A percentile compares a stretch with the other conserved stretches of the same genome.
phyloP scores from a whole-genome alignment of 2,113 vertebrate species.

The Chamaea fasciata region DNA sequence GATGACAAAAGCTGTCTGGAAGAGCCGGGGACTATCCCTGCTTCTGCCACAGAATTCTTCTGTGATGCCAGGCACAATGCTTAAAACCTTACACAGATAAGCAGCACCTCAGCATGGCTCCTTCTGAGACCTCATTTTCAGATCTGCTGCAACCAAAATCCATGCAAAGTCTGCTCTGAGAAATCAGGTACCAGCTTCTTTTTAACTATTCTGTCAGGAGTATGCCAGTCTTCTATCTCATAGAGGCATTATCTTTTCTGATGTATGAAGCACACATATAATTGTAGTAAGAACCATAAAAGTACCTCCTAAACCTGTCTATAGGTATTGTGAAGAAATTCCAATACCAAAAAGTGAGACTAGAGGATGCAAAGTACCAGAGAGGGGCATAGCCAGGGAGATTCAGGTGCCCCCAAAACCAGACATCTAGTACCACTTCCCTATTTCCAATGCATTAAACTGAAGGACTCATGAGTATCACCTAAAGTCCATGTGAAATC shows the following conservation, averaged over 20 bases:
- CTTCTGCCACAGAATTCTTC: not conserved
- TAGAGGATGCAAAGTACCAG: not conserved
- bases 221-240: not conserved
- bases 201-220: not conserved
- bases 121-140: not conserved
- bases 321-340: not conserved
- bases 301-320: not conserved
- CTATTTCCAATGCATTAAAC: not conserved
- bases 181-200: not conserved
- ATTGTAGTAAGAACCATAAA: not conserved
- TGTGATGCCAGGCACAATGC: not conserved
- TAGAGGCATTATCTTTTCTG: not conserved
- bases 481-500: not conserved
- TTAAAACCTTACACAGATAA: not conserved
- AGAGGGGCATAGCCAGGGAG: not conserved
- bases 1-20: not conserved
- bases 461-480: not conserved
- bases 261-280: not conserved
- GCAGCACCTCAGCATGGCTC: not conserved
- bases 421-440: not conserved
- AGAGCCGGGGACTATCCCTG: not conserved
- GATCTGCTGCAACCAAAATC: not conserved
- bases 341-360: not conserved
- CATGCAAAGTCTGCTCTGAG: not conserved
- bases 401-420: rapidly evolving